A percentile compares a stretch with the other conserved stretches of the same genome.
These are phyloP conservation scores for Onychorhynchus coronatus DNA, from an alignment of 2,113 vertebrate genomes.

Conservation along the genomic window DNA sequence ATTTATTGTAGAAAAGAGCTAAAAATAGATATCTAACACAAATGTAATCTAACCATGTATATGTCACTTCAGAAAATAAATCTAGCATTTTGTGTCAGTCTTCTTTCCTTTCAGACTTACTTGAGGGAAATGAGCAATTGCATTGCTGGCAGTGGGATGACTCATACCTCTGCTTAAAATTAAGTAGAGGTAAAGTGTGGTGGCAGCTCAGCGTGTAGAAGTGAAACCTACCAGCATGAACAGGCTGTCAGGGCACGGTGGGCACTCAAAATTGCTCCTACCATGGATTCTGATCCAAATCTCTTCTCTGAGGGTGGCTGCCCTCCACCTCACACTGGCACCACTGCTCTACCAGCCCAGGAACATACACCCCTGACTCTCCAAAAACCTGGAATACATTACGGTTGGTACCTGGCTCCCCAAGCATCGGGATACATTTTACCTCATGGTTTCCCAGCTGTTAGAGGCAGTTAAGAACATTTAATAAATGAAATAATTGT, in stretches of 20 bases:
- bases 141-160: neutral
- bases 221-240: neutral
- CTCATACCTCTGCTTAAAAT: neutral
- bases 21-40: neutral
- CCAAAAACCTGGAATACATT: no score
- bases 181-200: neutral
- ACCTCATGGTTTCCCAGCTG: neutral
- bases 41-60: neutral
- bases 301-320: neutral
- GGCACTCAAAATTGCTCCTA: neutral
- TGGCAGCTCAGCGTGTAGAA: neutral
- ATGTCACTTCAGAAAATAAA: neutral
- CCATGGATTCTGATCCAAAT: fast-evolving
- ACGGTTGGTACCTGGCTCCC: no score
- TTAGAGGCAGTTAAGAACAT: neutral
- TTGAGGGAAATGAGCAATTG: neutral
- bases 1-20: neutral
- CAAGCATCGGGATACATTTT: neutral
- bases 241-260: neutral
- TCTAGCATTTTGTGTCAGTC: neutral
- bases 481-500: neutral
- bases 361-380: neutral
- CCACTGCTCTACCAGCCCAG: neutral
- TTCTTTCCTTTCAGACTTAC: neutral
- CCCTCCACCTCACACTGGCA: neutral